These are phyloP conservation scores for Acanthopleura granulata DNA, from an alignment of 2,888 invertebrate species.

Conservation along the genomic window DNA sequence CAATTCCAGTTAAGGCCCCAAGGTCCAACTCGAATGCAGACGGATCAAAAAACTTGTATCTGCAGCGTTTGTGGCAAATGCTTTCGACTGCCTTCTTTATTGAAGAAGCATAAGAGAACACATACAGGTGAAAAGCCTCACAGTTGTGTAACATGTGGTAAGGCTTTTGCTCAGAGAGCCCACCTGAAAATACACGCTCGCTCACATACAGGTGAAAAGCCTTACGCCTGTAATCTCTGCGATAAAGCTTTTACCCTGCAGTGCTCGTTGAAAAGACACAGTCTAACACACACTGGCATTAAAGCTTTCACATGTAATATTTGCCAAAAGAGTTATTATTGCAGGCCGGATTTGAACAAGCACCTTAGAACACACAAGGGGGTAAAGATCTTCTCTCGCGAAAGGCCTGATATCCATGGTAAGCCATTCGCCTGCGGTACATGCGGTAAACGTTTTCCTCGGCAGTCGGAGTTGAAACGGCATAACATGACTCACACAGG, in stretches of 20 bases:
- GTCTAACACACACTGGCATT: neutral
- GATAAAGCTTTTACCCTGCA: neutral
- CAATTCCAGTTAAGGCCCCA: neutral
- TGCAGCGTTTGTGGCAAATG: neutral
- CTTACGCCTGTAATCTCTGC: neutral
- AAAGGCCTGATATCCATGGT: neutral
- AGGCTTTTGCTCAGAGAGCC: neutral
- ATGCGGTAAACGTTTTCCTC: neutral
- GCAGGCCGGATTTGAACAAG: neutral
- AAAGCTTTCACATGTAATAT: neutral
- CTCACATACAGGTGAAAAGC: neutral
- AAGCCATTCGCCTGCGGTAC: neutral
- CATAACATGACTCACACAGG: conserved; percentile 14
- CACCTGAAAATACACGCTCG: neutral
- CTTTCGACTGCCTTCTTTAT: neutral
- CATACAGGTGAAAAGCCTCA: neutral
- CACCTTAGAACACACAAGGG: neutral
- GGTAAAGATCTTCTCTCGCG: neutral
- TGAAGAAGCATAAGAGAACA: neutral
- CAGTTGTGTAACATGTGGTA: neutral
- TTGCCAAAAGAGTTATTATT: neutral
- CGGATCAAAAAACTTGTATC: neutral
- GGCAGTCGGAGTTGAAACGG: too few species aligned
- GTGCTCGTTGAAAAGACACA: neutral
- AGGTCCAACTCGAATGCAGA: neutral